These are phyloP conservation scores for Caerostris extrusa DNA, from an alignment of 1,140 invertebrate species.

Conservation along the genomic window DNA sequence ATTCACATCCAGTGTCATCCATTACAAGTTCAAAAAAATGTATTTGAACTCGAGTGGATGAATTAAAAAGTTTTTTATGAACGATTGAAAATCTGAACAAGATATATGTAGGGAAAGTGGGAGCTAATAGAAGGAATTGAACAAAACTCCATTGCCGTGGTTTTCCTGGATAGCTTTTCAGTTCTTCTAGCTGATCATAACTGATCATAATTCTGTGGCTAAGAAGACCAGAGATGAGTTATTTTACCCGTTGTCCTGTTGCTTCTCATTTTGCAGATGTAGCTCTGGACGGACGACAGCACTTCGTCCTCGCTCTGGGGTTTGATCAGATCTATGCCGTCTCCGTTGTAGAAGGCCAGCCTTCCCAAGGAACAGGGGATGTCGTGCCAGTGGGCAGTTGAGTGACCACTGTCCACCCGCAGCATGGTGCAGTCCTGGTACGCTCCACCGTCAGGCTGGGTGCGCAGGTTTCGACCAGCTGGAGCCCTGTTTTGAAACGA, in stretches of 20 bases:
- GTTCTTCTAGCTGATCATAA: too few species aligned
- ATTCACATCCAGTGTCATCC: too few species aligned
- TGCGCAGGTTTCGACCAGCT: constrained; percentile 10
- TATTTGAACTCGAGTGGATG: too few species aligned
- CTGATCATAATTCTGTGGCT: too few species aligned
- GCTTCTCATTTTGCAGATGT: constrained; percentile 79
- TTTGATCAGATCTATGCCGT: constrained; percentile 12
- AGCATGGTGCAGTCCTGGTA: constrained; percentile 80
- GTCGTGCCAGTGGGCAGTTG: constrained; percentile 80
- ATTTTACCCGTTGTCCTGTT: constrained; percentile 30
- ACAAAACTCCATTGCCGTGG: too few species aligned
- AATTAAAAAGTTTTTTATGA: too few species aligned
- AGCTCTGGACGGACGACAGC: constrained; percentile 66
- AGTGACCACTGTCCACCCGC: constrained; percentile 78
- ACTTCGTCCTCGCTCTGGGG: neutral
- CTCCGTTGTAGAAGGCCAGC: constrained; percentile 16
- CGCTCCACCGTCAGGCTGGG: constrained; percentile 79
- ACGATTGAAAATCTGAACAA: too few species aligned
- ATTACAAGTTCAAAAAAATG: too few species aligned
- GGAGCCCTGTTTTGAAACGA: constrained; percentile 23
- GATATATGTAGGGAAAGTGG: too few species aligned
- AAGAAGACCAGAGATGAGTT: neutral
- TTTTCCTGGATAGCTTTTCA: too few species aligned
- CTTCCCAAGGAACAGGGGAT: constrained; percentile 79
- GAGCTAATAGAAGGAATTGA: too few species aligned